A percentile compares a stretch with the other conserved stretches of the same genome.
These are phyloP conservation scores for Cinara cedri DNA, from an alignment of 2,888 invertebrate genomes.

Conservation along the genomic window DNA sequence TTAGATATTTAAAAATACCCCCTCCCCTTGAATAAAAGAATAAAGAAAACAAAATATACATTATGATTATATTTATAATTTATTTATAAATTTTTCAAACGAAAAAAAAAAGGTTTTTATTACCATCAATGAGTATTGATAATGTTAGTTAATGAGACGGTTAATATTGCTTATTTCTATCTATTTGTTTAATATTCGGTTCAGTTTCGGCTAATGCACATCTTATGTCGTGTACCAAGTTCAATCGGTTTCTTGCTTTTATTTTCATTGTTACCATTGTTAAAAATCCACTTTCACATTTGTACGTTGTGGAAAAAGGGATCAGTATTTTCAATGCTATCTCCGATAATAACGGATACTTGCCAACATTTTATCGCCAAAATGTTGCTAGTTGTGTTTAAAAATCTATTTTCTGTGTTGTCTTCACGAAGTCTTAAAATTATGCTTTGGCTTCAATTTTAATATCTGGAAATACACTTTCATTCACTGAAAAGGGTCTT, in stretches of 20 bases:
- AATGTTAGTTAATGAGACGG: constrained; percentile 18
- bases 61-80: neutral
- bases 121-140: constrained; percentile 1
- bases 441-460: constrained; percentile 17
- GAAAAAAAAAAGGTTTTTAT: neutral
- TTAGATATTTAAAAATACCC: neutral
- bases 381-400: constrained; percentile 7
- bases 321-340: constrained; percentile 13
- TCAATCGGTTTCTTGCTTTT: neutral
- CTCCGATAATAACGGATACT: constrained; percentile 22
- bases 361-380: constrained; percentile 6
- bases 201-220: neutral
- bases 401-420: constrained; percentile 27
- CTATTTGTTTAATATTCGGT: constrained; percentile 13
- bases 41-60: neutral
- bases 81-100: constrained; percentile 14
- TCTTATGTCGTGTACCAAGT: constrained; percentile 13
- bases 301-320: constrained; percentile 4
- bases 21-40: neutral
- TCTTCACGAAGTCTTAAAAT: constrained; percentile 23
- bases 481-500: constrained; percentile 27
- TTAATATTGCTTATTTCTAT: constrained; percentile 34
- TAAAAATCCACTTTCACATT: constrained; percentile 25
- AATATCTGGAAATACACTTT: constrained; percentile 19
- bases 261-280: constrained; percentile 12